phyloP scores from a whole-genome alignment of 2,113 vertebrate genomes.

The Aspiorhynchus laticeps region DNA sequence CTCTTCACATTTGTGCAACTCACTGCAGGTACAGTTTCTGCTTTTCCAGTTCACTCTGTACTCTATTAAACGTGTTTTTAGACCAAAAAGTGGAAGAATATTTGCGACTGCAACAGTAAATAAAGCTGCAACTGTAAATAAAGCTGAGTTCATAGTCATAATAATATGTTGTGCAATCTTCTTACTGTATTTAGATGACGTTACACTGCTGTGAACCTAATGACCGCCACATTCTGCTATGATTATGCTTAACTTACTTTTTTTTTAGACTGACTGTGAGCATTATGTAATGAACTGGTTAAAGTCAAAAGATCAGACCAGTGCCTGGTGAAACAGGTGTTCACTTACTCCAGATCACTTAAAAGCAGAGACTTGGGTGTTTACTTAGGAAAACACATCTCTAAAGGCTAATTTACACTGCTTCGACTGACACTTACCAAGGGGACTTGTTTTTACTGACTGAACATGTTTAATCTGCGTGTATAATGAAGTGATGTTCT shows the following conservation, averaged over 20 bases:
- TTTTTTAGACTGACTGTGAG: slow-evolving; percentile 28
- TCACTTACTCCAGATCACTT: not conserved
- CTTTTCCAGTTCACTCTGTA: not conserved
- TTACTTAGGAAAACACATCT: not conserved
- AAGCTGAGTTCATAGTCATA: not conserved
- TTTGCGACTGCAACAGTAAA: not conserved
- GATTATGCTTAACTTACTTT: slow-evolving; percentile 22
- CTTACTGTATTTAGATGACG: not conserved
- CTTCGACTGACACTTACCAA: not conserved
- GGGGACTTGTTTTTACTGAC: not conserved
- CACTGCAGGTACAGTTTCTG: slow-evolving; percentile 69
- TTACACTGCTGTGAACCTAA: not conserved
- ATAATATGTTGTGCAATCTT: not conserved
- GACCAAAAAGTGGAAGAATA: not conserved
- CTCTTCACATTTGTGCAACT: slow-evolving; percentile 71
- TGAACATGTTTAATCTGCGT: not conserved
- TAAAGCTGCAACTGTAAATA: not conserved
- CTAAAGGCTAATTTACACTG: not conserved
- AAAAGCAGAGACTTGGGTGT: not conserved
- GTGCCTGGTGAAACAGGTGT: not conserved
- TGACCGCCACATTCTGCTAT: not conserved
- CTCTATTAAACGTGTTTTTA: not conserved
- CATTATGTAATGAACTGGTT: slow-evolving; percentile 31
- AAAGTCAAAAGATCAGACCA: slow-evolving; percentile 38
- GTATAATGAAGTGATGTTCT: not conserved